These are phyloP conservation scores for Augochlora pura DNA, from an alignment of 1,140 invertebrate genomes.

Conservation along the genomic window DNA sequence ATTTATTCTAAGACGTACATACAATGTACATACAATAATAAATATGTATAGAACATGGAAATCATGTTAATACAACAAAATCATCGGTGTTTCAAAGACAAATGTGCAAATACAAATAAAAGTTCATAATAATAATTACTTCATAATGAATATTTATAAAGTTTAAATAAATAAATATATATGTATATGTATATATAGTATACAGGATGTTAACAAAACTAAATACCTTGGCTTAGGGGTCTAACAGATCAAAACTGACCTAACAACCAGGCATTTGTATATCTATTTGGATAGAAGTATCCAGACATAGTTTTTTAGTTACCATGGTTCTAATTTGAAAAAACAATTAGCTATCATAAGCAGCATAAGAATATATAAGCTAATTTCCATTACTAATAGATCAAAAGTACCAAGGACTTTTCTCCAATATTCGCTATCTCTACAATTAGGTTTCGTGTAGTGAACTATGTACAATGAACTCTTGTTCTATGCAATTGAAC, in stretches of 20 bases:
- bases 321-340: not conserved
- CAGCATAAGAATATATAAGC: not conserved
- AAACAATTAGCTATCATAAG: not conserved
- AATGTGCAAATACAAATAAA: slow-evolving; percentile 54
- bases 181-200: slow-evolving; percentile 26
- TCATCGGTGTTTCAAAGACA: slow-evolving; percentile 19
- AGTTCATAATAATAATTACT: slow-evolving; percentile 36
- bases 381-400: no score
- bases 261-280: not conserved
- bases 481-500: no score
- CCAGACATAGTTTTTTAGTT: no score
- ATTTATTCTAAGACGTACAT: slow-evolving; percentile 57
- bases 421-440: no score
- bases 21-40: slow-evolving; percentile 36
- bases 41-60: slow-evolving; percentile 38
- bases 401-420: no score
- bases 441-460: no score
- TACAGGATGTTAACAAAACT: not conserved
- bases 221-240: not conserved
- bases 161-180: slow-evolving; percentile 28
- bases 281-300: no score
- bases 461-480: no score
- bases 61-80: slow-evolving; percentile 34
- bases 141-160: slow-evolving; percentile 33
- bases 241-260: not conserved